Conservation (phyloP, 30 jellyfish, hydroid and myxozoan genomes). For the Rhopilema esculentum region DNA sequence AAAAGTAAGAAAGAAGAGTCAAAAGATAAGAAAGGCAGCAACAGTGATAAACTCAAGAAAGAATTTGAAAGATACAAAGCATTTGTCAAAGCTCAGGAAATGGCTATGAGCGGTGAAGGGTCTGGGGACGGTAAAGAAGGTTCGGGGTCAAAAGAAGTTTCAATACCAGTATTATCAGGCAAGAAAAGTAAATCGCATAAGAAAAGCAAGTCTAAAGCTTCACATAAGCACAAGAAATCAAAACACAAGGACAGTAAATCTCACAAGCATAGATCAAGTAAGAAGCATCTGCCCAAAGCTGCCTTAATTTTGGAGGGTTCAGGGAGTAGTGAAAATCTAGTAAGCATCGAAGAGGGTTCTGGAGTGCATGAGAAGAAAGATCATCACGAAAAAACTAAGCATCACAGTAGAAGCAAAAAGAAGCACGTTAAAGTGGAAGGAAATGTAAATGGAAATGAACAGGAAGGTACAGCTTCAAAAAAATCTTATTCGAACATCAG, state of each 20-base stretch:
- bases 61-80: constrained; percentile 64
- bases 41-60: constrained; percentile 26
- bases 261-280: neutral
- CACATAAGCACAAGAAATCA: constrained; percentile 10
- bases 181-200: constrained; percentile 22
- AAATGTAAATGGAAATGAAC: neutral
- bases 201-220: constrained; percentile 4
- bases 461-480: neutral
- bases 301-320: neutral
- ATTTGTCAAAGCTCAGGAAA: constrained; percentile 44
- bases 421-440: neutral
- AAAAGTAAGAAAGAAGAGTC: constrained; percentile 6
- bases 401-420: neutral
- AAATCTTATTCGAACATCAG: neutral
- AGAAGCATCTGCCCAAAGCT: neutral
- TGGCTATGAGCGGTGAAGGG: constrained; percentile 49
- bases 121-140: constrained; percentile 22
- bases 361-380: constrained; percentile 7
- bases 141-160: constrained; percentile 21
- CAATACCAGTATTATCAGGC: neutral
- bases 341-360: constrained; percentile 16
- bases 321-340: neutral
- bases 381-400: constrained; percentile 4
- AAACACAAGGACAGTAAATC: constrained; percentile 16
- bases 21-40: constrained; percentile 2